These are phyloP conservation scores for Patiria pectinifera DNA, from an alignment of 53 echinoderm and acorn worm genomes.

Conservation along the genomic window DNA sequence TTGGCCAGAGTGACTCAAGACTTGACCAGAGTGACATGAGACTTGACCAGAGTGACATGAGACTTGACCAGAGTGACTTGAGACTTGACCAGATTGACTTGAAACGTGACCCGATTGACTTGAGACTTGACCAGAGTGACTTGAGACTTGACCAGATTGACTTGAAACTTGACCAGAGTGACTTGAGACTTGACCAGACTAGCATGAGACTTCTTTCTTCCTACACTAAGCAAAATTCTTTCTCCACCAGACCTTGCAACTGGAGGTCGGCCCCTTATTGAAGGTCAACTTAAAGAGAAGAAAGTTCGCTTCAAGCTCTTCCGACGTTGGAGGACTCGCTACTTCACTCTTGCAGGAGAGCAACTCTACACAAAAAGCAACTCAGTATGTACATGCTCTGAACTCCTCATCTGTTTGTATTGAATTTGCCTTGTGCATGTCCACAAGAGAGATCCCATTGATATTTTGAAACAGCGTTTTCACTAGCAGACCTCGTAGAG, in stretches of 20 bases:
- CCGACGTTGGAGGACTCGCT: slow-evolving; percentile 87
- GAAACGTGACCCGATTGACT: background rate
- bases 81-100: too few relatives aligned
- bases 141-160: background rate
- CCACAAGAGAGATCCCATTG: too few relatives aligned
- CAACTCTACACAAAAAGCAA: slow-evolving; percentile 75
- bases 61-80: background rate
- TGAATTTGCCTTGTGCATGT: too few relatives aligned
- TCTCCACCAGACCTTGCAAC: slow-evolving; percentile 68
- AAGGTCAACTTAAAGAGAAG: slow-evolving; percentile 96
- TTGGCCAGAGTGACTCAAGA: background rate
- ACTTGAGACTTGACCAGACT: background rate
- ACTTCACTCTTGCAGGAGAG: slow-evolving; percentile 89
- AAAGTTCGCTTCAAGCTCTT: slow-evolving; percentile 91
- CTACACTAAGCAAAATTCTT: background rate
- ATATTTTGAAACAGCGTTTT: too few relatives aligned
- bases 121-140: background rate
- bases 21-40: background rate
- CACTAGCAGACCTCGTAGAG: too few relatives aligned
- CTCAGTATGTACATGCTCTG: slow-evolving; percentile 64
- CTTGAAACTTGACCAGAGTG: background rate
- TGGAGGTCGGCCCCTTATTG: slow-evolving; percentile 85
- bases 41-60: background rate
- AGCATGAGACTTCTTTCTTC: background rate
- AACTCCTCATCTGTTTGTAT: too few relatives aligned